Evolutionary conservation across 2,797 vertebrate species (phyloP).

Genomic region (Phoebastria nigripes): DNA sequence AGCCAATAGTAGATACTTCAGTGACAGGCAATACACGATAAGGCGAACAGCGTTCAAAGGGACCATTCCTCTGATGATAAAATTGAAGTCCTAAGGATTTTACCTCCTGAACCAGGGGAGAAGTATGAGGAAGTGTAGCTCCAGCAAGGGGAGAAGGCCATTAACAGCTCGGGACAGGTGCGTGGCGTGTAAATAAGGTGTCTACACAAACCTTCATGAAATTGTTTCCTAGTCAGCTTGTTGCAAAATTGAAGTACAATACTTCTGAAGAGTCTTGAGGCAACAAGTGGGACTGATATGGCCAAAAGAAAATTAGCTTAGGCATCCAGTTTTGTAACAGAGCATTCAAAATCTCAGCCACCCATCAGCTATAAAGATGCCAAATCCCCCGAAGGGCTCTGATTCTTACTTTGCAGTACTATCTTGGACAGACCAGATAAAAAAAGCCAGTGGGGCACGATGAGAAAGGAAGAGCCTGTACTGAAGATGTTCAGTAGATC

Average conservation of each 20-base stretch:
- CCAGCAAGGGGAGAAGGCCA: not conserved
- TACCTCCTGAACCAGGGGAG: not conserved
- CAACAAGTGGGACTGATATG: not conserved
- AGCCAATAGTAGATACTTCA: not conserved
- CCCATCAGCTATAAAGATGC: not conserved
- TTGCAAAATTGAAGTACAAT: not conserved
- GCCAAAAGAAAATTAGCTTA: not conserved
- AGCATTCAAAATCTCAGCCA: not conserved
- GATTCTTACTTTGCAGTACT: not conserved
- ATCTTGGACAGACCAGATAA: not conserved
- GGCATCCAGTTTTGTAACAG: not conserved
- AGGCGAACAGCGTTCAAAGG: not conserved
- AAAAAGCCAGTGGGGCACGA: not conserved
- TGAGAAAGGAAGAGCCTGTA: not conserved
- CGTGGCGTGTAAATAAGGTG: rapidly evolving
- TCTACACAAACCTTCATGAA: not conserved
- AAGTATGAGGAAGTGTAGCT: not conserved
- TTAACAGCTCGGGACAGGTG: not conserved
- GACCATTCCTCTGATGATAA: not conserved
- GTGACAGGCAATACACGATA: rapidly evolving
- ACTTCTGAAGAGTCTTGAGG: not conserved
- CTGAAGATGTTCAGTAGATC: not conserved
- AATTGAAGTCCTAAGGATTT: not conserved
- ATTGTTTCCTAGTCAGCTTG: not conserved
- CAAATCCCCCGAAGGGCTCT: not conserved